Percentiles rank a stretch among this genome's conserved stretches.
Conservation (phyloP, 2,113 vertebrate genomes). For the Brachyhypopomus occidentalis region DNA sequence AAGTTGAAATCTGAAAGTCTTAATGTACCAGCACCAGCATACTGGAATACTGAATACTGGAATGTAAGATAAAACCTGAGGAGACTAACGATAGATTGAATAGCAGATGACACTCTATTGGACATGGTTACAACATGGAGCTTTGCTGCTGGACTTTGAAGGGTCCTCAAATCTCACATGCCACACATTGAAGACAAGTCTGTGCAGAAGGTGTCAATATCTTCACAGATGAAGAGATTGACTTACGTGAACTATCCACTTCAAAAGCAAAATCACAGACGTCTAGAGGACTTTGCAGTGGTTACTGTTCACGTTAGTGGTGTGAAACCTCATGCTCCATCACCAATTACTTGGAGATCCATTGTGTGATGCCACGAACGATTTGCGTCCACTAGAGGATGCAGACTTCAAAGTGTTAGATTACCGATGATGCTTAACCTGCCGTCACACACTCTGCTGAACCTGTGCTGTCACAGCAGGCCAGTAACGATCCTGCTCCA, state of each 20-base stretch:
- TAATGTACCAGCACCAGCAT: conserved; percentile 6
- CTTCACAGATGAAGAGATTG: conserved; percentile 56
- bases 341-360: conserved; percentile 14
- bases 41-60: neutral
- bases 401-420: neutral
- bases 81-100: conserved; percentile 17
- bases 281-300: neutral
- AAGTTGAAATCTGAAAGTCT: conserved; percentile 33
- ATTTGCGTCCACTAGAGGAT: conserved; percentile 5
- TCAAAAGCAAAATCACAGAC: neutral
- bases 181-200: conserved; percentile 61
- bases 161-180: conserved; percentile 56
- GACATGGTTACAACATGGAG: conserved; percentile 39
- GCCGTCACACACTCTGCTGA: no score
- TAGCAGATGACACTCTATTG: conserved; percentile 29
- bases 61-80: conserved; percentile 42
- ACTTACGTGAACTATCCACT: neutral
- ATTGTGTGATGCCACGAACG: neutral
- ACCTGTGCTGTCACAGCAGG: no score
- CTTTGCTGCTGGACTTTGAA: conserved; percentile 52
- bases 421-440: neutral
- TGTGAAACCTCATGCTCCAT: neutral
- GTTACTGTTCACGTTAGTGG: conserved; percentile 1
- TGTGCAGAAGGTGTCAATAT: conserved; percentile 62
- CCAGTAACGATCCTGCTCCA: no score